A percentile compares a stretch with the other conserved stretches of the same genome.
phyloP scores from a whole-genome alignment of 2,888 invertebrate genomes.

The Sisyra nigra region DNA sequence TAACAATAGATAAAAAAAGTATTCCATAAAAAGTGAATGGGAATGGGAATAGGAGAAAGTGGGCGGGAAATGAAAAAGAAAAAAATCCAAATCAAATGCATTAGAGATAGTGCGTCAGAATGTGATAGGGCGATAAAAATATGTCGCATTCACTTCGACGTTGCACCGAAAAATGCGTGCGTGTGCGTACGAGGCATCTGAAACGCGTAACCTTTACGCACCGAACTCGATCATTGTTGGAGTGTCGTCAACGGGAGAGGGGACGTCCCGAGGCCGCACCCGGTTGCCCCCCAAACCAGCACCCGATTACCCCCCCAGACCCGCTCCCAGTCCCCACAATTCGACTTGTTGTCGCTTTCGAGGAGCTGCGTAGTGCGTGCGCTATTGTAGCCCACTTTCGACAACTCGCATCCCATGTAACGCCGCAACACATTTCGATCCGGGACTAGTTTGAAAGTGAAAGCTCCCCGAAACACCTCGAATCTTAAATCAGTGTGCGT shows the following conservation, averaged over 20 bases:
- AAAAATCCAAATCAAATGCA: too few relatives aligned
- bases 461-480: neutral
- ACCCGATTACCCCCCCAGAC: neutral
- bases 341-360: too few relatives aligned
- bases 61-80: too few relatives aligned
- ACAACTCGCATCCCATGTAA: too few relatives aligned
- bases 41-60: too few relatives aligned
- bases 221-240: conserved; percentile 6
- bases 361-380: too few relatives aligned
- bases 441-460: neutral
- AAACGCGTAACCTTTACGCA: conserved; percentile 7
- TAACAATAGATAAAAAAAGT: too few relatives aligned
- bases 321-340: neutral
- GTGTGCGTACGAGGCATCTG: conserved; percentile 1
- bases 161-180: neutral
- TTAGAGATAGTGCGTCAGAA: too few relatives aligned
- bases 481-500: neutral
- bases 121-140: too few relatives aligned
- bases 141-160: too few relatives aligned
- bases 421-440: neutral
- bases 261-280: neutral
- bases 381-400: too few relatives aligned
- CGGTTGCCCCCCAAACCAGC: neutral
- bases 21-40: too few relatives aligned
- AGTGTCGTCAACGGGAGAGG: neutral